Base-by-base conservation (phyloP, 2,888 invertebrate genomes). In the Platypus cylindrus region DNA sequence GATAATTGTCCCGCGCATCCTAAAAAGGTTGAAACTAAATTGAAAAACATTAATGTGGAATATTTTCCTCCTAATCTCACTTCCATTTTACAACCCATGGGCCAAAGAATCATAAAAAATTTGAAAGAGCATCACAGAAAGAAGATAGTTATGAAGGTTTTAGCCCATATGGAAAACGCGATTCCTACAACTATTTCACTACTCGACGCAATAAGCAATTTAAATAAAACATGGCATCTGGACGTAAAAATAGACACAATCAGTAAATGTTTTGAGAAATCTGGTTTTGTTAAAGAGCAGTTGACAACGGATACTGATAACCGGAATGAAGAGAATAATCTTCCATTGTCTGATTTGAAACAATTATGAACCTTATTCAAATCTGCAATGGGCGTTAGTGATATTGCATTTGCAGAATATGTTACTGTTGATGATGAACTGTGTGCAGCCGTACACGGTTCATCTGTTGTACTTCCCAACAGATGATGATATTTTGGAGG, bases 1-100 rank as follows among this genome's bases (percentile, higher is more conserved):
- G 43, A 46, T 17, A 46, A 44, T 30, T 41, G 41, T 25, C 20
- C 43, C 5, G 41, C 40, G 18, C 40, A 41, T 30, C 29, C 35
- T 9, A 24, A 31, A 20, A 26, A 36, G 11, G 30, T 37, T 17
- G 26, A 31, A 32, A 17, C 3, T 22, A 36, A 22, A 17, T 34
- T 44, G 24, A 26, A 26, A 29, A 20, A 12, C 13, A 34, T 43
- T 13, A 16, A 46, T 34, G 33, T 44, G 8, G 27, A 41, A 22
- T 52, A 45, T 38, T 43, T 53, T 14, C 49, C 50, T 16, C 41
- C 47, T 31, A 54, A 52, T 37, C 49, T 46, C 7, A 52, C 50
- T 20, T 43, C 47, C 3, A 37, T 49, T 14, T 41, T 54, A 5
- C 50, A 51, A 37, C 49, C 47, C 27, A 38, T 48, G 29, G 49